Base-by-base conservation (phyloP, 2,888 invertebrate genomes). In the Lasioglossum lativentre region DNA sequence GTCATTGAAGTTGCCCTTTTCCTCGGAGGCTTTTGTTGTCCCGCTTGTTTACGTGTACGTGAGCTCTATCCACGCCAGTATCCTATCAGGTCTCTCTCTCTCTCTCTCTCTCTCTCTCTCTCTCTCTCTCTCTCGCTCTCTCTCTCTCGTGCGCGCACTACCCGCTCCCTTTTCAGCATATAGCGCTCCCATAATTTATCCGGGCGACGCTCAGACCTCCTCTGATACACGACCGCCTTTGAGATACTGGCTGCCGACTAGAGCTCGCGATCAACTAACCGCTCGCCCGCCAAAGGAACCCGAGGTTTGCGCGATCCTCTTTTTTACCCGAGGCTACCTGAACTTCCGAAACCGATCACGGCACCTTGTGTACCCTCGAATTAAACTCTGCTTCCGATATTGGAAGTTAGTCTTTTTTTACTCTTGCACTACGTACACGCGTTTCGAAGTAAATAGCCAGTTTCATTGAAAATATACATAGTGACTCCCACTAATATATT, bases 11-110 rank as follows among this genome's bases (percentile, higher is more conserved):
- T 91, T 88, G 87, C 88, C 81, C 86, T 89, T 90, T 87, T 89
- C 86, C 71, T 85, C 47, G 19, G n/a, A 19, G 59, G 8, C 52
- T 80, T 75, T 80, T 87, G 78, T 77, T 80, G 75, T 47, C 72
- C 72, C 27, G 79, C 85, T 83, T 92, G 90, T 92, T 93, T 92
- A 88, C 91, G 87, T 86, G 88, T n/a, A n/a, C 40, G 40, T 86
- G 82, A 86, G 74, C 86, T 75, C 77, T 70, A 88, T 86, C 84
- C 71, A 71, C 68, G 79, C 72, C 40, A 19, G 42, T 52, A 52
- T 81, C 47, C 82, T 78, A 78, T 82, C 82, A 34, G 73, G 73
- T 70, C 76, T 68, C 77, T 71, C 52, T 70, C 76, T 70, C 76
- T 68, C 77, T 71, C 52, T 70, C 8, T 52, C 23, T 8, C 19